Evolutionary conservation across 2,888 invertebrate species (phyloP).

Genomic region (Heliconius cydno): DNA sequence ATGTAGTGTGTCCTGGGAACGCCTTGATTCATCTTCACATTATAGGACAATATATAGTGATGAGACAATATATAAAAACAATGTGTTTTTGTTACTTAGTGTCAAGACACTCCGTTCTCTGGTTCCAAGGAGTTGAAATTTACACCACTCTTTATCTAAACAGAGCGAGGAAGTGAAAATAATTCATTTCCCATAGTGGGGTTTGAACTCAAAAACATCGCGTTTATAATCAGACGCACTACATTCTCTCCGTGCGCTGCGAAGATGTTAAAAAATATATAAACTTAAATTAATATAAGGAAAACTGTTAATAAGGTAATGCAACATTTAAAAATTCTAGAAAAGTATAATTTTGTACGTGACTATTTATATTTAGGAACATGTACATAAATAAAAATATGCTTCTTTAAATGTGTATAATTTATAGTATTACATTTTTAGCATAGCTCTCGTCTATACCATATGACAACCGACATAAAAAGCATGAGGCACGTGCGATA

Average conservation of each 20-base stretch:
- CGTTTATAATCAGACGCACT: too few species aligned
- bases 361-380: neutral
- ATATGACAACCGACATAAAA: neutral
- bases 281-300: too few species aligned
- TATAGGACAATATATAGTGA: neutral
- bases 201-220: neutral
- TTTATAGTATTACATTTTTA: neutral
- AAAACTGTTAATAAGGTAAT: too few species aligned
- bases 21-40: constrained; percentile 44
- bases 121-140: neutral
- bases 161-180: neutral
- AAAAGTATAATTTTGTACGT: neutral
- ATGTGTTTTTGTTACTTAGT: neutral
- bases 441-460: neutral
- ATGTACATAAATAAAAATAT: neutral
- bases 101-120: neutral
- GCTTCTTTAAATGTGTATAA: neutral
- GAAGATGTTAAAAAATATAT: too few species aligned
- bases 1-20: constrained; percentile 53
- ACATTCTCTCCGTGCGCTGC: too few species aligned
- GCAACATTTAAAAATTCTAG: neutral
- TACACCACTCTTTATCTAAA: neutral
- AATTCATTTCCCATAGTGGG: neutral
- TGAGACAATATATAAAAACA: neutral
- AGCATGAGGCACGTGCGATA: neutral